These are phyloP conservation scores for Hippocampus kuda DNA, from an alignment of 2,797 vertebrate species.

Conservation along the genomic window DNA sequence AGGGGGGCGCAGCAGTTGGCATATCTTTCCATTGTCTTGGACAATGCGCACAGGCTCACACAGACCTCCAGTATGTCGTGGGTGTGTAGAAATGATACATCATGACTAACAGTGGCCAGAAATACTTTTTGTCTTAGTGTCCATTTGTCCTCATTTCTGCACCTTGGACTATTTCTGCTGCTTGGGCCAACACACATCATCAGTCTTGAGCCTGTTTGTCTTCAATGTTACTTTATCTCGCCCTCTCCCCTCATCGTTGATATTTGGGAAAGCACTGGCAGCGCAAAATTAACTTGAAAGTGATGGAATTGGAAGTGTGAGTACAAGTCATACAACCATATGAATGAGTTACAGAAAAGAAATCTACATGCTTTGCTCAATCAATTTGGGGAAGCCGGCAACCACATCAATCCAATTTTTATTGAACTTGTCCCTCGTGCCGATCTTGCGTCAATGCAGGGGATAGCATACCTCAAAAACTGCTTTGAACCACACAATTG, in stretches of 20 bases:
- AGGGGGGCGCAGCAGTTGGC: conserved; percentile 9
- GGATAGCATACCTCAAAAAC: too few species aligned
- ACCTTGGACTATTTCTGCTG: conserved; percentile 10
- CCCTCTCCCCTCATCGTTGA: not conserved
- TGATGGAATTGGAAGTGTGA: too few species aligned
- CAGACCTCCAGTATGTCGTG: not conserved
- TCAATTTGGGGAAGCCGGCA: too few species aligned
- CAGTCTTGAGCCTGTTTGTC: conserved; percentile 27
- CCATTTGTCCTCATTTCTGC: conserved; percentile 22
- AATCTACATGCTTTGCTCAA: too few species aligned
- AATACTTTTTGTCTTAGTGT: conserved; percentile 9
- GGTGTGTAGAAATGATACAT: conserved; percentile 16
- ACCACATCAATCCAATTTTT: too few species aligned
- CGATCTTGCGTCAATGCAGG: too few species aligned
- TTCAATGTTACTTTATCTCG: conserved; percentile 26
- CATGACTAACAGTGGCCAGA: conserved; percentile 14
- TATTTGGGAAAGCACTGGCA: too few species aligned
- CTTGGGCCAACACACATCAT: conserved; percentile 36
- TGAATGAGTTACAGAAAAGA: too few species aligned
- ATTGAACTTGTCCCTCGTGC: too few species aligned
- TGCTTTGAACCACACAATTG: too few species aligned
- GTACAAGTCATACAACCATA: too few species aligned
- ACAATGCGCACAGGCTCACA: conserved; percentile 3
- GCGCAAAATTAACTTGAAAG: too few species aligned
- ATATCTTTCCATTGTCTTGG: conserved; percentile 14